A percentile compares a stretch with the other conserved stretches of the same genome.
Evolutionary conservation across 2,888 invertebrate genomes (phyloP).

Genomic region (Micropterix aruncella): DNA sequence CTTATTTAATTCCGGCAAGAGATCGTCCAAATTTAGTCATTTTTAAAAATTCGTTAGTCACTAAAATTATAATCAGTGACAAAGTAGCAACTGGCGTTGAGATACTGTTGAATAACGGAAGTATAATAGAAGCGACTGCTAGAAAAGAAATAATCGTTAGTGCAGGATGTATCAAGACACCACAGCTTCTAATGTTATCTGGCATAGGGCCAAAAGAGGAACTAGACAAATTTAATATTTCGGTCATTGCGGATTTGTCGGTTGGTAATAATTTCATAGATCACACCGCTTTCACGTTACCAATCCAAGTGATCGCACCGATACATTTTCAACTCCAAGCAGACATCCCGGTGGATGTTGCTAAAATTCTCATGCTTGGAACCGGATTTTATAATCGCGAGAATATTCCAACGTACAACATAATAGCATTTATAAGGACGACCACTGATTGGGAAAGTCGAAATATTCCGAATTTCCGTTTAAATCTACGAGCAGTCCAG

Average conservation of each 20-base stretch:
- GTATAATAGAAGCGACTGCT: not conserved
- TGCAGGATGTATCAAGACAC: not conserved
- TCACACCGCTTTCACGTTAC: not conserved
- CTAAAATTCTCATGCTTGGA: no score
- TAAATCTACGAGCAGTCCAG: not conserved
- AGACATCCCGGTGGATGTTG: no score
- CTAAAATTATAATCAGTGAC: not conserved
- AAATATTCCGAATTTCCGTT: not conserved
- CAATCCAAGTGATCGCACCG: not conserved
- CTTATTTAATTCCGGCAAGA: not conserved
- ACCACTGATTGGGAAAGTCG: not conserved
- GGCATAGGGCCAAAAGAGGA: not conserved
- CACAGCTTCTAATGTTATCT: not conserved
- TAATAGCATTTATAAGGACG: not conserved
- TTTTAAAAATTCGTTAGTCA: not conserved
- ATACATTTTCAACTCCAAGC: not conserved
- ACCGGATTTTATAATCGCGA: no score
- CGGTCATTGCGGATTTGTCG: conserved; percentile 34
- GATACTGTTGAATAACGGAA: not conserved
- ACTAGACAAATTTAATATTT: not conserved
- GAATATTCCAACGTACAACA: no score
- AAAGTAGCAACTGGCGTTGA: not conserved
- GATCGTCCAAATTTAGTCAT: not conserved
- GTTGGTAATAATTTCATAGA: not conserved
- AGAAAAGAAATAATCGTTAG: not conserved